Base-by-base conservation (phyloP, 2,888 invertebrate genomes). In the Ctena decussata region DNA sequence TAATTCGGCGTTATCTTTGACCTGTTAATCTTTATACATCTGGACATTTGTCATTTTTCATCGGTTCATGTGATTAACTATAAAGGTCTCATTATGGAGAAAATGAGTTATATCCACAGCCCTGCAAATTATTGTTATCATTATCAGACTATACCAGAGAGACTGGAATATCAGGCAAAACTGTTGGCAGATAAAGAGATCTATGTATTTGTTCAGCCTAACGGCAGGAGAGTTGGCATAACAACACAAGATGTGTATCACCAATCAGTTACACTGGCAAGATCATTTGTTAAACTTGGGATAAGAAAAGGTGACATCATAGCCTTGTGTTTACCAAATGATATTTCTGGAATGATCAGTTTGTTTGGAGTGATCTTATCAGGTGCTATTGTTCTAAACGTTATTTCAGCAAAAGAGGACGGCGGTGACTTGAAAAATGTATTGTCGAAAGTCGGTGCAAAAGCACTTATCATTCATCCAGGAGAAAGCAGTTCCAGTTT, bases 261-360 rank as follows among this genome's bases (percentile, higher is more conserved):
- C 6, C 65, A 39, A 57, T 53, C 77, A 1, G 44, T 15, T 1
- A 15, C 24, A 3, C 35, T 80, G 15, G 80, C 86, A 30, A 30
- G 46, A 32, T 39, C 77, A 15, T 57, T 86, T 6, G 35, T 86
- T n/a, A 69, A 49, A 27, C 60, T 80, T 15, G 86, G 86, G 35
- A 73, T 86, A 27, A 46, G 70, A 49, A 83, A 60, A 70, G 86
- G 83, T 2, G 86, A 86, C 24, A 44, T 86, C 12, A 81, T 83
- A n/a, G 86, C 75, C 1, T 60, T 74, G 1, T 82, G 77, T 27
- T 46, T 77, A 5, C 53, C 60, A 1, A 86, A 86, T 60, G 77
- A 77, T 21, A 1, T 77, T 0, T 73, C 80, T n/a, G 37, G 83
- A 27, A 39, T 86, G 27, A n/a, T 86, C 15, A 49, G 77, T 60